Conservation (phyloP, 2,797 vertebrate species). For the Cetoscarus ocellatus region DNA sequence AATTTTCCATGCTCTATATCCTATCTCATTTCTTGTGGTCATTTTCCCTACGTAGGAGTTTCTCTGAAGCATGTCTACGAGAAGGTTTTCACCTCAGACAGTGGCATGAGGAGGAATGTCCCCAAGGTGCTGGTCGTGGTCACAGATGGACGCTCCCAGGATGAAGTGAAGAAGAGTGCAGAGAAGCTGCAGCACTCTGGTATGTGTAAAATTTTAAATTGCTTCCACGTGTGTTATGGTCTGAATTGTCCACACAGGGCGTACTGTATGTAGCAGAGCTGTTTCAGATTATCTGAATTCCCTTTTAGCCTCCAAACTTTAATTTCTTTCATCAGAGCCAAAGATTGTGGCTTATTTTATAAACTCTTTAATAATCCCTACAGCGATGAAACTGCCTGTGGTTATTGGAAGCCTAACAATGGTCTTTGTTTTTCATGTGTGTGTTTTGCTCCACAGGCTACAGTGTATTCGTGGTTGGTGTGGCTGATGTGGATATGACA, state of each 20-base stretch:
- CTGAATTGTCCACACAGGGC: not conserved
- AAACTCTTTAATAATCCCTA: constrained; percentile 22
- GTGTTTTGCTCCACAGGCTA: constrained; percentile 85
- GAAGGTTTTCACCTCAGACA: constrained; percentile 93
- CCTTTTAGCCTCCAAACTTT: not conserved
- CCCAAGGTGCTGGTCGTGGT: constrained; percentile 98
- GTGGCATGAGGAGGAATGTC: constrained; percentile 95
- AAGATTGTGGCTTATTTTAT: constrained; percentile 35
- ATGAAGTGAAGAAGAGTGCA: constrained; percentile 96
- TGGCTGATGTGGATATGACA: constrained; percentile 94
- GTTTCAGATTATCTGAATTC: constrained; percentile 23
- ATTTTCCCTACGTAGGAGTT: constrained; percentile 81
- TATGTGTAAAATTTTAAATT: constrained; percentile 66
- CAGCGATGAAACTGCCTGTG: constrained; percentile 22
- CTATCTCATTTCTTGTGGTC: not conserved
- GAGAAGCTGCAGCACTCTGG: constrained; percentile 93
- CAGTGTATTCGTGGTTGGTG: constrained; percentile 97
- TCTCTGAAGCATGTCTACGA: constrained; percentile 94
- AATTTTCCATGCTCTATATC: not conserved
- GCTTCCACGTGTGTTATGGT: constrained; percentile 1
- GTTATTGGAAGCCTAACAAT: constrained; percentile 48
- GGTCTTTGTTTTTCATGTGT: constrained; percentile 40
- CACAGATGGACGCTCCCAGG: constrained; percentile 97
- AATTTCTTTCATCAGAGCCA: constrained; percentile 8
- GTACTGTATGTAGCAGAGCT: constrained; percentile 6